Evolutionary conservation across 2,888 invertebrate genomes (phyloP), one percentile per base, ranked within the genome.

Genomic region (Falcaria lacertinaria): DNA sequence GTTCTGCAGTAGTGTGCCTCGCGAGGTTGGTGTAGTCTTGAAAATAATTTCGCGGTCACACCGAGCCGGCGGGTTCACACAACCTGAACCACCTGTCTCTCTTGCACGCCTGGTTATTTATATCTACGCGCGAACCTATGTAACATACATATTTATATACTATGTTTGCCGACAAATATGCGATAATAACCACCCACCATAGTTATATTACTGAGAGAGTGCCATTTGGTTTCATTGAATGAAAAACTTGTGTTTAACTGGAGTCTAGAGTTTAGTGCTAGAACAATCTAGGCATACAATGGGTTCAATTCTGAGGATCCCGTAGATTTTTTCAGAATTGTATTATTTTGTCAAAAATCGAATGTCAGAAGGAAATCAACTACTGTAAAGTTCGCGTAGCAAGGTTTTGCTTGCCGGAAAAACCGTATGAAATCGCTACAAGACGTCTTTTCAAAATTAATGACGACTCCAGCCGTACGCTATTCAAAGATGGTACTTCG

Each of bases 41-140:
- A 89, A 89, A 88, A 89, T 89, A 82, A 89, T 89, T 89, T 89
- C 89, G 89, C 89, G 89, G 89, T 88, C 89, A 88, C 81, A 88
- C 74, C 68, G 80, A 74, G 80, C 74, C 73, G 80, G 77, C 76
- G 76, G 79, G 89, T 89, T 89, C 89, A 88, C 73, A 80, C 79
- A 84, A 81, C 87, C 77, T 74, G 83, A 68, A 80, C 80, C 88
- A 87, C 87, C 89, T 88, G 88, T 86, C 82, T 78, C 74, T 81
- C 70, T 83, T 87, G 82, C 82, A 73, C 77, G 84, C 85, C 82
- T 86, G 80, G 86, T 86, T 86, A 87, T 87, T 86, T 87, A 88
- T 89, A 88, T 84, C 87, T 82, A 82, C 77, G 76, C 73, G 75
- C 76, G 63, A 69, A 75, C 69, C 78, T 79, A 86, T 83, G 83